Evolutionary conservation across 1,140 invertebrate species (phyloP).

Genomic region (Magallana angulata): DNA sequence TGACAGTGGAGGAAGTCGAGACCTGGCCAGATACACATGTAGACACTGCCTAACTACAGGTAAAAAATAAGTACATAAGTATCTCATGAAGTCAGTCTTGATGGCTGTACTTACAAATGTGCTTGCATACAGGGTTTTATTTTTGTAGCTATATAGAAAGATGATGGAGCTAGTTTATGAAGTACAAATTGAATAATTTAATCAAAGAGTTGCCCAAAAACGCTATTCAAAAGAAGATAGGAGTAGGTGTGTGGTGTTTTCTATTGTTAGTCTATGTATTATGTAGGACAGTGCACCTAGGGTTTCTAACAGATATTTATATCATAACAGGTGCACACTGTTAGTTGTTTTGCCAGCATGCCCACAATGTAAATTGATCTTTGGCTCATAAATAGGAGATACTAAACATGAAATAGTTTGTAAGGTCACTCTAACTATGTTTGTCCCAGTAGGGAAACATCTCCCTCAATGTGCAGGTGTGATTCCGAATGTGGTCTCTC

Average conservation of each 20-base stretch:
- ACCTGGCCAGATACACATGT: conserved; percentile 82
- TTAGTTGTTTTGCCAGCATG: neutral
- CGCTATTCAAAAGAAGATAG: no score
- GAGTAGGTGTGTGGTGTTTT: no score
- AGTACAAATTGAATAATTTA: no score
- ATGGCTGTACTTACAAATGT: no score
- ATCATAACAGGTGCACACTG: conserved; percentile 1
- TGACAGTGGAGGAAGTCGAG: conserved; percentile 91
- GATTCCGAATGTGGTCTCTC: neutral
- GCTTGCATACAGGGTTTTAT: no score
- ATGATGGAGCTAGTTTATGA: no score
- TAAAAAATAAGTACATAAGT: conserved; percentile 21
- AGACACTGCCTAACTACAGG: conserved; percentile 83
- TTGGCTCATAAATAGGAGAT: neutral
- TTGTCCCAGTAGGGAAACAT: neutral
- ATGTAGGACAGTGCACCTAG: no score
- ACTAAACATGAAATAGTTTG: neutral
- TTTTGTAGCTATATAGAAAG: no score
- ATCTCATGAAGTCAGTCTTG: no score
- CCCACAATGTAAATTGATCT: neutral
- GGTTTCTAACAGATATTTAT: no score
- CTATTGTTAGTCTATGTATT: no score
- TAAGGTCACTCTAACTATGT: neutral
- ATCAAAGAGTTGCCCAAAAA: no score
- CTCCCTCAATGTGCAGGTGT: neutral